Base-by-base conservation (phyloP, 1,140 invertebrate species). In the Lamellibrachia luymesi region DNA sequence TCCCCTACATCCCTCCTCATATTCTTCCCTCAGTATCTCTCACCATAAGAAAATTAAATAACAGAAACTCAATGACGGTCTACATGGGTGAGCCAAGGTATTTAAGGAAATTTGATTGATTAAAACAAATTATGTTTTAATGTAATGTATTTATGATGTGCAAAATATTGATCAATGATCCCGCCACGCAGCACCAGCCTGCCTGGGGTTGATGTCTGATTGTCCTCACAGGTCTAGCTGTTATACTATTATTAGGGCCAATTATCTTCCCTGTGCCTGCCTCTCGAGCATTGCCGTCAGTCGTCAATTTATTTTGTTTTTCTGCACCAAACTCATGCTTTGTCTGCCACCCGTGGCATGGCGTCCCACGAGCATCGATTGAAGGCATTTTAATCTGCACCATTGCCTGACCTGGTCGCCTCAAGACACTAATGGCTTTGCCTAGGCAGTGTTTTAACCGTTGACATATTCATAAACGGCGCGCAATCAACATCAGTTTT, bases 271-370 rank as follows among this genome's bases (percentile, higher is more conserved):
- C 64, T 80, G 13, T 22, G 25, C 64, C 64, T 17, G 13, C 8
- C 25, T 80, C 64, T 80, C 64, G 17, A 10, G 64, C 25, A 22
- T 22, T 80, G 25, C 64, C 52, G 52, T 17, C 64, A 80, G 64
- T 80, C 8, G 64, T 80, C 64, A 80, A 80, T 80, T 80, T 80
- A 80, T 80, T 80, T 80, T 80, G 64, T 80, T 80, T 80, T 80
- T 80, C 64, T 17, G 13, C 64, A 80, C 7, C 64, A 22, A 80
- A 80, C 64, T 80, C 17, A 2, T 4, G 64, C 64, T 80, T 80
- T 80, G 64, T 80, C 13, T 22, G 17, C 64, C 2, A 38, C 38
- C 38, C 38, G 4, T 56, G 64, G 64, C 64, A 1, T 22, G 17
- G 5, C 64, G 64, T 80, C 64, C 64, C 64, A 22, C 8, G 64